phyloP scores from a whole-genome alignment of 1,140 invertebrate species.

The Ylistrum balloti region DNA sequence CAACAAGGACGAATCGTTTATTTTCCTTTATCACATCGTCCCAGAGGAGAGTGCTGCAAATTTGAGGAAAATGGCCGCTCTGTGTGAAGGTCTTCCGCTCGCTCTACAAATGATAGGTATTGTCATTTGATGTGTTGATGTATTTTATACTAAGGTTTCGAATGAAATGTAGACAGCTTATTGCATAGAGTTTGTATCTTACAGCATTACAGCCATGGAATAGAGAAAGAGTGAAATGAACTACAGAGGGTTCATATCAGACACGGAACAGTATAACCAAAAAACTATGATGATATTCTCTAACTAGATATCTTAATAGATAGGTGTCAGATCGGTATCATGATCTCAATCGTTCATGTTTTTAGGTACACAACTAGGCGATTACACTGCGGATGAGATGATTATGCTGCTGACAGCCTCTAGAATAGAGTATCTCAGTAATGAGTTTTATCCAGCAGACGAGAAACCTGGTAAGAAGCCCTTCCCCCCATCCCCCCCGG shows the following conservation, averaged over 20 bases:
- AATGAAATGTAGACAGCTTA: neutral
- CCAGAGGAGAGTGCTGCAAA: neutral
- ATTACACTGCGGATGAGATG: neutral
- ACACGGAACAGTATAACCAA: too few relatives aligned
- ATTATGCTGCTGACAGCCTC: neutral
- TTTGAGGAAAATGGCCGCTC: neutral
- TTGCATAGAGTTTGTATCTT: too few relatives aligned
- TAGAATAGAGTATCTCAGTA: slow-evolving; percentile 30
- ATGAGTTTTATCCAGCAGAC: neutral
- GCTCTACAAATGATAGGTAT: slow-evolving; percentile 10
- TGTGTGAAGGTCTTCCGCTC: slow-evolving; percentile 11
- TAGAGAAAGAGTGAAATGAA: too few relatives aligned
- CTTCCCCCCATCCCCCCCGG: too few relatives aligned
- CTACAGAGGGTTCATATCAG: too few relatives aligned
- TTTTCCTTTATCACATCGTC: neutral
- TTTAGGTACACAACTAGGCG: neutral
- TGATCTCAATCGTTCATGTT: too few relatives aligned
- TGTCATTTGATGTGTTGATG: neutral
- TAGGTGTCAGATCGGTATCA: too few relatives aligned
- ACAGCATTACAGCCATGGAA: too few relatives aligned
- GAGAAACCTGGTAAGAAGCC: neutral
- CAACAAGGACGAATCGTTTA: neutral
- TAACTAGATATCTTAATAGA: too few relatives aligned
- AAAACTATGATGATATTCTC: too few relatives aligned
- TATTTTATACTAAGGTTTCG: neutral